phyloP scores from a whole-genome alignment of 2,797 vertebrate genomes.

The Enoplosus armatus region DNA sequence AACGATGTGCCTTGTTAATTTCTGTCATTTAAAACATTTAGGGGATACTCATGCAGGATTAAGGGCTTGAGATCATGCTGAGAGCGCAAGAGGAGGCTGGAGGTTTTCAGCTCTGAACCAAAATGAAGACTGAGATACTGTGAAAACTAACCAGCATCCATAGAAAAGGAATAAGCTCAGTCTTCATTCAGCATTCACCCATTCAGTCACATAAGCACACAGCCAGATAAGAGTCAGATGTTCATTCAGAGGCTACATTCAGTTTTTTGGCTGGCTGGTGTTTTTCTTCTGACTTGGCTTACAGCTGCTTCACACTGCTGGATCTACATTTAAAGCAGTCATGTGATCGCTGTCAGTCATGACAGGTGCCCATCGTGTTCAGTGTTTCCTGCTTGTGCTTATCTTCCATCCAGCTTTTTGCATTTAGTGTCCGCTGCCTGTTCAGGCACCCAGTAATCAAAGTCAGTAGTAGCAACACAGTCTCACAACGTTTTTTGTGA shows the following conservation, averaged over 20 bases:
- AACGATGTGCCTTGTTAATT: slow-evolving; percentile 18
- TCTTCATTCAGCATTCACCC: slow-evolving; percentile 39
- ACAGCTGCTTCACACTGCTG: slow-evolving; percentile 60
- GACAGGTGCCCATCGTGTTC: slow-evolving; percentile 72
- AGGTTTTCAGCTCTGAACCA: slow-evolving; percentile 40
- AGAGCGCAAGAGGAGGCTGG: slow-evolving; percentile 40
- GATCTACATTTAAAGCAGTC: slow-evolving; percentile 49
- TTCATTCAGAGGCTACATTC: slow-evolving; percentile 45
- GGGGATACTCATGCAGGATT: slow-evolving; percentile 10
- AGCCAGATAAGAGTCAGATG: slow-evolving; percentile 43
- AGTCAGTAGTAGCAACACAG: slow-evolving; percentile 27
- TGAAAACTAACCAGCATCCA: slow-evolving; percentile 37
- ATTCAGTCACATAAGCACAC: slow-evolving; percentile 32
- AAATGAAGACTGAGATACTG: slow-evolving; percentile 14
- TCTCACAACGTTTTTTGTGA: slow-evolving; percentile 44
- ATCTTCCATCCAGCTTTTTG: slow-evolving; percentile 82
- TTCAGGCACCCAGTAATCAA: slow-evolving; percentile 45
- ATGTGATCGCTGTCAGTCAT: slow-evolving; percentile 53
- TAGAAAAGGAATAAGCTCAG: slow-evolving; percentile 26
- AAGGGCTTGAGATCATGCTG: slow-evolving; percentile 34
- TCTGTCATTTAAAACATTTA: slow-evolving; percentile 16
- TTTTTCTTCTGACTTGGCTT: slow-evolving; percentile 61
- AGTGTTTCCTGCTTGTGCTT: slow-evolving; percentile 83
- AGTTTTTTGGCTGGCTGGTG: slow-evolving; percentile 53
- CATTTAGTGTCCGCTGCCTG: slow-evolving; percentile 68